Conservation (phyloP, 1,140 invertebrate species). For the Macrobrachium nipponense region DNA sequence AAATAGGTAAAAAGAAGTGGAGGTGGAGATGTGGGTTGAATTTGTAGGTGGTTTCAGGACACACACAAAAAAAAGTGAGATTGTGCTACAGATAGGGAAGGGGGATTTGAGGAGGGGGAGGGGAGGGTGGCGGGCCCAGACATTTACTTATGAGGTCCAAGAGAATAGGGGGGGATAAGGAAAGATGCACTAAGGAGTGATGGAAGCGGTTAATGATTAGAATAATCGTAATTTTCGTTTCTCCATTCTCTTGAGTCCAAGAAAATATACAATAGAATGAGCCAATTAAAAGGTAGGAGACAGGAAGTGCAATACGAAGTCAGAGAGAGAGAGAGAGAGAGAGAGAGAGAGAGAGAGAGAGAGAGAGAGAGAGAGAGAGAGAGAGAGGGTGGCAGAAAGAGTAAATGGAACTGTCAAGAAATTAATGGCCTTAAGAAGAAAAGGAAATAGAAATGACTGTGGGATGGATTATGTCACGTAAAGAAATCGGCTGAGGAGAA, state of each 20-base stretch:
- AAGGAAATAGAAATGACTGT: too few species aligned
- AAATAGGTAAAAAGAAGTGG: background rate
- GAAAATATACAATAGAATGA: too few species aligned
- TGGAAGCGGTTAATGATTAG: background rate
- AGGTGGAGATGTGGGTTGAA: background rate
- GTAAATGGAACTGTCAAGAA: background rate
- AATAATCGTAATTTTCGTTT: background rate
- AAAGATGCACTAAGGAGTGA: background rate
- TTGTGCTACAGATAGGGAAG: too few species aligned
- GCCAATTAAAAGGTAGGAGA: too few species aligned
- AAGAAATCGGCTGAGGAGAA: too few species aligned
- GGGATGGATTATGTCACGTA: too few species aligned
- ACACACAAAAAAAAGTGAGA: too few species aligned
- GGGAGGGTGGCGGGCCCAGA: too few species aligned
- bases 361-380: background rate
- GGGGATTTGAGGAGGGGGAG: too few species aligned
- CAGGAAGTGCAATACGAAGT: background rate
- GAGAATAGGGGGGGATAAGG: background rate
- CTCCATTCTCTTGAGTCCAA: too few species aligned
- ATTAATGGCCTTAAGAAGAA: background rate
- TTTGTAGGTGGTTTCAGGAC: too few species aligned
- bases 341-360: background rate
- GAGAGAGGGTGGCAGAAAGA: conserved; percentile 4
- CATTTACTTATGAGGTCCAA: too few species aligned
- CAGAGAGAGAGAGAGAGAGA: background rate